phyloP scores from a whole-genome alignment of 2,888 invertebrate species.

The Pocota personata region DNA sequence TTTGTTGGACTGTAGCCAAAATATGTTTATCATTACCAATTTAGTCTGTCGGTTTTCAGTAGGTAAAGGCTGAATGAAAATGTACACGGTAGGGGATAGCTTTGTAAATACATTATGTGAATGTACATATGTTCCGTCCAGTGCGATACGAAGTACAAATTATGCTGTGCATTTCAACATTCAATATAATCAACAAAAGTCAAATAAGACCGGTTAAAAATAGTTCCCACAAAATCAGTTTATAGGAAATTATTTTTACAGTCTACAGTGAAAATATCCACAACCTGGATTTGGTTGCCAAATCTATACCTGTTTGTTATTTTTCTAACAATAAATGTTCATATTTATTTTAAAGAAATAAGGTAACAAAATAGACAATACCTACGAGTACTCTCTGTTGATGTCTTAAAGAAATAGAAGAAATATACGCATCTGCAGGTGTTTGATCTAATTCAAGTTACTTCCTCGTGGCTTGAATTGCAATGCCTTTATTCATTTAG shows the following conservation, averaged over 20 bases:
- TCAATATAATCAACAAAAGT: conserved; percentile 36
- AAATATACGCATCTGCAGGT: too few species aligned
- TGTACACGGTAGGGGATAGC: background rate
- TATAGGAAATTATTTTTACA: background rate
- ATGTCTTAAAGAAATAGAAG: too few species aligned
- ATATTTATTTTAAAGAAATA: too few species aligned
- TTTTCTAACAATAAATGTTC: background rate
- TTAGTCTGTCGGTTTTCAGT: conserved; percentile 9
- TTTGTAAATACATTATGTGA: background rate
- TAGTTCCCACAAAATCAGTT: background rate
- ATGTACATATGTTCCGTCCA: background rate
- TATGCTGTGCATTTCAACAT: conserved; percentile 12
- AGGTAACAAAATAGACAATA: too few species aligned
- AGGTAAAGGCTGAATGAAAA: conserved; percentile 19
- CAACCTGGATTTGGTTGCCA: background rate
- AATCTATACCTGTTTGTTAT: background rate
- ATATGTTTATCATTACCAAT: conserved; percentile 60
- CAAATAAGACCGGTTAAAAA: conserved; percentile 11
- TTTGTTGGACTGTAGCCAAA: conserved; percentile 61
- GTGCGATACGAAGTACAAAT: background rate
- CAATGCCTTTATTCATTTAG: too few species aligned
- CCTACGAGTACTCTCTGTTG: too few species aligned
- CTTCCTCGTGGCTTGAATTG: too few species aligned
- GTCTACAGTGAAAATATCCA: background rate
- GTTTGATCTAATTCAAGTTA: too few species aligned